Conservation (phyloP, 1,140 invertebrate genomes). For the Amyelois transitella region DNA sequence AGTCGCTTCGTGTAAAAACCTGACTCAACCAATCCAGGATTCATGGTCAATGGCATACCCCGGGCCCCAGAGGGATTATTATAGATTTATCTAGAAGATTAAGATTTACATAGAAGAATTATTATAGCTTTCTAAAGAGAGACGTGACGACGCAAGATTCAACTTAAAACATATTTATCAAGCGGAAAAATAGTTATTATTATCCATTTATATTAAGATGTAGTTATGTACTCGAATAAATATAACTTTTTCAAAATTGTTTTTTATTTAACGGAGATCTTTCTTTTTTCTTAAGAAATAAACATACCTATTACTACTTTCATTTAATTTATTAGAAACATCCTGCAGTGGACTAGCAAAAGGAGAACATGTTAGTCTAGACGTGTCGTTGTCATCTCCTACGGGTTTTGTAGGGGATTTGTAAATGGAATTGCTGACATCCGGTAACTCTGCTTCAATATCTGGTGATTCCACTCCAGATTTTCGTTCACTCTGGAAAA, state of each 20-base stretch:
- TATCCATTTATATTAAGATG: slow-evolving; percentile 73
- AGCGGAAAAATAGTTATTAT: slow-evolving; percentile 70
- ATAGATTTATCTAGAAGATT: no score
- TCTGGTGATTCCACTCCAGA: slow-evolving; percentile 16
- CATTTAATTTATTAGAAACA: slow-evolving; percentile 35
- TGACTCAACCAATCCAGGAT: no score
- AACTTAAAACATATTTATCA: slow-evolving; percentile 70
- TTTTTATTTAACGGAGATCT: slow-evolving; percentile 13
- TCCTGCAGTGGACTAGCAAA: slow-evolving; percentile 43
- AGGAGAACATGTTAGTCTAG: slow-evolving; percentile 47
- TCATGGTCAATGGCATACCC: no score
- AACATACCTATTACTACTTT: slow-evolving; percentile 4
- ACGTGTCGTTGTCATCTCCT: slow-evolving; percentile 18
- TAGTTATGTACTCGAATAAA: slow-evolving; percentile 77
- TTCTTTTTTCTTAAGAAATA: slow-evolving; percentile 1
- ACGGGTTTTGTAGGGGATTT: slow-evolving; percentile 20
- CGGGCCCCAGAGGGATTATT: no score
- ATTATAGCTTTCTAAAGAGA: no score
- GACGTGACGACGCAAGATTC: slow-evolving; percentile 52
- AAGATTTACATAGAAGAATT: no score
- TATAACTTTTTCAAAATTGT: slow-evolving; percentile 69
- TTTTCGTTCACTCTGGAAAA: slow-evolving; percentile 22
- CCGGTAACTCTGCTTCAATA: slow-evolving; percentile 22
- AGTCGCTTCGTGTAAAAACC: no score
- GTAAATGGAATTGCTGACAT: slow-evolving; percentile 4